phyloP scores from a whole-genome alignment of 2,888 invertebrate species.

The Drosophila falleni region DNA sequence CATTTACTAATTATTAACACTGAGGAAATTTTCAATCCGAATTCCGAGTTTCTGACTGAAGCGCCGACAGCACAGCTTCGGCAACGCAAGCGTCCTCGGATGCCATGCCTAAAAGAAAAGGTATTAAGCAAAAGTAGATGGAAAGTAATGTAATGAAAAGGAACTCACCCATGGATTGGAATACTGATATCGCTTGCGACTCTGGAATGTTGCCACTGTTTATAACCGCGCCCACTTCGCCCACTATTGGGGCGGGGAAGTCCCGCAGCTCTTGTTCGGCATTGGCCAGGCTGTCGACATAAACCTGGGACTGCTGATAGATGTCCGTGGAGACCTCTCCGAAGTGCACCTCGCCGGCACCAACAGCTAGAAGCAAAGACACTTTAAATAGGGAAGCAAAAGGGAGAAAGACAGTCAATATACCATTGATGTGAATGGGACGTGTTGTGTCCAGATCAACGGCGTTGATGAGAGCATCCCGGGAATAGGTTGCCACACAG shows the following conservation, averaged over 20 bases:
- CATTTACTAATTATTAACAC: neutral
- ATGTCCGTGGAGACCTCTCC: slow-evolving; percentile 87
- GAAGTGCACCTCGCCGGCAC: slow-evolving; percentile 86
- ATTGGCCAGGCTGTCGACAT: slow-evolving; percentile 87
- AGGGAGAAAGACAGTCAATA: slow-evolving; percentile 61
- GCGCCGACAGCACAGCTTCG: slow-evolving; percentile 85
- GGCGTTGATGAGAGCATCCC: slow-evolving; percentile 86
- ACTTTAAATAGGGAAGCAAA: neutral
- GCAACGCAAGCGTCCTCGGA: slow-evolving; percentile 88
- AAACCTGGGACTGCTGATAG: slow-evolving; percentile 86
- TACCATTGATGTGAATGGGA: slow-evolving; percentile 88
- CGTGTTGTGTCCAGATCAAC: slow-evolving; percentile 86
- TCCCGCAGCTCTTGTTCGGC: slow-evolving; percentile 87
- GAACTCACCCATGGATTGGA: slow-evolving; percentile 88
- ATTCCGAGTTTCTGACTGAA: slow-evolving; percentile 10
- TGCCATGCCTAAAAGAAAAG: slow-evolving; percentile 87
- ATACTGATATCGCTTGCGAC: slow-evolving; percentile 86
- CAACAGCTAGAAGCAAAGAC: slow-evolving; percentile 86
- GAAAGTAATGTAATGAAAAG: neutral
- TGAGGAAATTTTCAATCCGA: neutral
- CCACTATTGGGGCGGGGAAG: slow-evolving; percentile 86
- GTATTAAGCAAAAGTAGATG: neutral
- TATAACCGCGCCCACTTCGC: slow-evolving; percentile 87
- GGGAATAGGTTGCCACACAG: slow-evolving; percentile 87
- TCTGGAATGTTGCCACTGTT: slow-evolving; percentile 73